phyloP scores from a whole-genome alignment of 1,140 invertebrate species.

The Nixonia krombeini region DNA sequence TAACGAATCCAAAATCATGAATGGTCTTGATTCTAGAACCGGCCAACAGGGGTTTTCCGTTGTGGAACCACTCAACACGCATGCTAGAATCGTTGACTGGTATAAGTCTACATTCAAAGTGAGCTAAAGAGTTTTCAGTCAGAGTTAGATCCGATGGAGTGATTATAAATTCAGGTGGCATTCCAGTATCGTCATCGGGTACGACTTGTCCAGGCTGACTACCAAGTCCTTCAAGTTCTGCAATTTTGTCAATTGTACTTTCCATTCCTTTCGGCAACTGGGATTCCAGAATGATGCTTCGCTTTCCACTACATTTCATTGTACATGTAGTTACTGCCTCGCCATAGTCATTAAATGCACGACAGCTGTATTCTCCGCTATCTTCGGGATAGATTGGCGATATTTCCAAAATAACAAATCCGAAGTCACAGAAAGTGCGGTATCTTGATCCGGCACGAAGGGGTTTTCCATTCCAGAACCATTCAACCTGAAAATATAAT shows the following conservation, averaged over 20 bases:
- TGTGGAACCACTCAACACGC: constrained; percentile 98
- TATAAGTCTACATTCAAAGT: constrained; percentile 96
- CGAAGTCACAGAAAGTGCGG: constrained; percentile 96
- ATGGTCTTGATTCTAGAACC: constrained; percentile 92
- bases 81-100: constrained; percentile 97
- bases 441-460: constrained; percentile 88
- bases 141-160: constrained; percentile 92
- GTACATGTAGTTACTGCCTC: constrained; percentile 87
- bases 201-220: constrained; percentile 88
- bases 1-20: constrained; percentile 96
- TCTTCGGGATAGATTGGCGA: constrained; percentile 92
- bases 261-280: constrained; percentile 96
- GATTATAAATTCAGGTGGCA: constrained; percentile 96
- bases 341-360: constrained; percentile 89
- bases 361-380: constrained; percentile 93
- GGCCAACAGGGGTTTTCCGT: constrained; percentile 92
- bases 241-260: constrained; percentile 94
- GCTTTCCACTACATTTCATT: constrained; percentile 85
- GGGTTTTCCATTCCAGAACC: constrained; percentile 94
- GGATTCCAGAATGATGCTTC: constrained; percentile 92
- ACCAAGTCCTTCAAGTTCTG: constrained; percentile 82
- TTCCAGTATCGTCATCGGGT: constrained; percentile 85
- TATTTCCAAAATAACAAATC: constrained; percentile 94
- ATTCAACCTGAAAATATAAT: constrained; percentile 80
- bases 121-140: constrained; percentile 91